Percentiles rank a stretch among this genome's conserved stretches.
These are phyloP conservation scores for Salmo trutta DNA, from an alignment of 2,797 vertebrate species.

Conservation along the genomic window DNA sequence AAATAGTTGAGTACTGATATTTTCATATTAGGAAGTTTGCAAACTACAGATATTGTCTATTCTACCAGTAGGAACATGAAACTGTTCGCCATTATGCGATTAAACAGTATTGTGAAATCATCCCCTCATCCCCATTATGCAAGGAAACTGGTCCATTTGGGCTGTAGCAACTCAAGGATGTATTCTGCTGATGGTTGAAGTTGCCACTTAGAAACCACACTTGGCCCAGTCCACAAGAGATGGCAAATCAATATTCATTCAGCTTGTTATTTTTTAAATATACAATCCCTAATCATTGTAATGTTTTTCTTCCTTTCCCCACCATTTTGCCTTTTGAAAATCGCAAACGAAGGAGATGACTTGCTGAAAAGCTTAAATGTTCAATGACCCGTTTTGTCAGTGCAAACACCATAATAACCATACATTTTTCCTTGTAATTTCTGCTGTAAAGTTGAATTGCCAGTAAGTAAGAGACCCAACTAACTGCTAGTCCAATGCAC, in stretches of 20 bases:
- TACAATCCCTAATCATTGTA: conserved; percentile 10
- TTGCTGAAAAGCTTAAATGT: background rate
- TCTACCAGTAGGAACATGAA: background rate
- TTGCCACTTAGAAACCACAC: conserved; percentile 45
- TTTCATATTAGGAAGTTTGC: conserved; percentile 9
- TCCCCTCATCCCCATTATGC: background rate
- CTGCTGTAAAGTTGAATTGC: background rate
- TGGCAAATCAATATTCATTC: conserved; percentile 15
- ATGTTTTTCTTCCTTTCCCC: conserved; percentile 17
- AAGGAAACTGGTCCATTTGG: background rate
- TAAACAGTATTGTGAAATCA: conserved; percentile 1
- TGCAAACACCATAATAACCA: conserved; percentile 20
- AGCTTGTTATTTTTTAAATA: conserved; percentile 6
- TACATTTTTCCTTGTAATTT: conserved; percentile 16
- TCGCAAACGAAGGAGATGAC: background rate
- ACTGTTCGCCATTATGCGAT: background rate
- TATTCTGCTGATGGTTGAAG: conserved; percentile 45
- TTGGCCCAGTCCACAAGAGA: conserved; percentile 26
- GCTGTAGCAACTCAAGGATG: background rate
- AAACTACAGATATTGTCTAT: background rate
- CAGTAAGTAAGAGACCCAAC: background rate
- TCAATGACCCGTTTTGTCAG: background rate
- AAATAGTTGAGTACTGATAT: conserved; percentile 10
- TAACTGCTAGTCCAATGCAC: conserved; percentile 33
- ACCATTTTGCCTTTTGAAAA: conserved; percentile 12